phyloP scores from a whole-genome alignment of 2,888 invertebrate genomes.

The Drosophila phalerata region DNA sequence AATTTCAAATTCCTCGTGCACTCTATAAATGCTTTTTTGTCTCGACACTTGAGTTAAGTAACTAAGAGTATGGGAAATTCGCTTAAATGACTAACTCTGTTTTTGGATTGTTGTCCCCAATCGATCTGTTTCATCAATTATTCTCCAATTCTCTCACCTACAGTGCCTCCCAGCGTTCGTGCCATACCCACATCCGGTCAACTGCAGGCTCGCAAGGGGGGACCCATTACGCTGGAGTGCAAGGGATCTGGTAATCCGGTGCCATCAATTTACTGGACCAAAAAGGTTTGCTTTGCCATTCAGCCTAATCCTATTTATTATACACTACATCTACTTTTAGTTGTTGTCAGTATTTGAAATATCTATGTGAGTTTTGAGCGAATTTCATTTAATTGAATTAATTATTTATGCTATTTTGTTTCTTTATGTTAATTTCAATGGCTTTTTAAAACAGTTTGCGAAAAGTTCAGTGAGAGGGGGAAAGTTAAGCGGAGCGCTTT shows the following conservation, averaged over 20 bases:
- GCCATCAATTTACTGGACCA: conserved; percentile 89
- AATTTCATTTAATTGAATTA: conserved; percentile 61
- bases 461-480: background rate
- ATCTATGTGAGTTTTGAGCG: conserved; percentile 40
- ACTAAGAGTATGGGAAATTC: background rate
- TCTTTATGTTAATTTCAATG: conserved; percentile 61
- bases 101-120: background rate
- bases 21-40: background rate
- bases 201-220: conserved; percentile 89
- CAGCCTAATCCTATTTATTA: conserved; percentile 23
- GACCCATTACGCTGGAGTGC: conserved; percentile 90
- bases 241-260: conserved; percentile 91
- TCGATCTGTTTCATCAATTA: conserved; percentile 16
- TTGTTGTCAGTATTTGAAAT: conserved; percentile 21
- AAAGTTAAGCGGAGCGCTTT: background rate
- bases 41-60: background rate
- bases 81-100: background rate
- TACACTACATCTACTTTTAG: conserved; percentile 2
- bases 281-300: conserved; percentile 79
- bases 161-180: conserved; percentile 89
- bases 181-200: conserved; percentile 89
- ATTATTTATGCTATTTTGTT: conserved; percentile 47
- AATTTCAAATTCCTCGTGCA: background rate
- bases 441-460: conserved; percentile 18
- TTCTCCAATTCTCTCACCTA: conserved; percentile 7